These are phyloP conservation scores for Lutjanus erythropterus DNA, from an alignment of 2,113 vertebrate species.

Conservation along the genomic window DNA sequence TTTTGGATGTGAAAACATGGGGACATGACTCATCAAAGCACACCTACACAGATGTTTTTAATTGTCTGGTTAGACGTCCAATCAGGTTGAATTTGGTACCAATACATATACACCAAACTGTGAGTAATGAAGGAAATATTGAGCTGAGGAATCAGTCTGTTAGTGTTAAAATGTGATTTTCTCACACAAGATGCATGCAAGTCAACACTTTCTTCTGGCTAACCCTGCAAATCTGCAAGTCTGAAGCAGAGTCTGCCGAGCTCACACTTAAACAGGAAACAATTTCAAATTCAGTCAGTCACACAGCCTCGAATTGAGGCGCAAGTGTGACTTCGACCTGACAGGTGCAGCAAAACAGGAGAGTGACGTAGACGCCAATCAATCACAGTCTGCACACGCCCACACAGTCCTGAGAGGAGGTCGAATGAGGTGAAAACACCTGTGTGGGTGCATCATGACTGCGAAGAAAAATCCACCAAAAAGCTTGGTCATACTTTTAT, in stretches of 20 bases:
- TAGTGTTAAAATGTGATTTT: not conserved
- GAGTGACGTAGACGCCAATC: not conserved
- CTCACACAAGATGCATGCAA: not conserved
- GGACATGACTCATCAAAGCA: not conserved
- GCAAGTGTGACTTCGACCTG: not conserved
- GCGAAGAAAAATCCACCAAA: not conserved
- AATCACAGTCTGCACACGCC: not conserved
- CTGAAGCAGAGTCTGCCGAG: not conserved
- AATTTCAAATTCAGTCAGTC: not conserved
- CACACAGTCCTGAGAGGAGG: constrained; percentile 11
- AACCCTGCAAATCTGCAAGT: not conserved
- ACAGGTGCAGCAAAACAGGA: not conserved
- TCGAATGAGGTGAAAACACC: constrained; percentile 17
- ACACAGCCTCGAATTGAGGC: not conserved
- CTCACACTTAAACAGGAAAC: not conserved
- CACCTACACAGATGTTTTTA: not conserved
- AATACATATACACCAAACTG: not conserved
- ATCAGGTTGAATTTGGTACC: not conserved
- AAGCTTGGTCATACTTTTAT: constrained; percentile 1
- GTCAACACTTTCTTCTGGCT: not conserved
- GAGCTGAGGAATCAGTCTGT: not conserved
- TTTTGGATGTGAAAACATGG: not conserved
- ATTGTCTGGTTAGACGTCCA: not conserved
- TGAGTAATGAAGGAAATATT: not conserved
- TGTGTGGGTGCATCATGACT: constrained; percentile 12